These are phyloP conservation scores for Drosophila ochracea DNA, from an alignment of 2,888 invertebrate species.

Conservation along the genomic window DNA sequence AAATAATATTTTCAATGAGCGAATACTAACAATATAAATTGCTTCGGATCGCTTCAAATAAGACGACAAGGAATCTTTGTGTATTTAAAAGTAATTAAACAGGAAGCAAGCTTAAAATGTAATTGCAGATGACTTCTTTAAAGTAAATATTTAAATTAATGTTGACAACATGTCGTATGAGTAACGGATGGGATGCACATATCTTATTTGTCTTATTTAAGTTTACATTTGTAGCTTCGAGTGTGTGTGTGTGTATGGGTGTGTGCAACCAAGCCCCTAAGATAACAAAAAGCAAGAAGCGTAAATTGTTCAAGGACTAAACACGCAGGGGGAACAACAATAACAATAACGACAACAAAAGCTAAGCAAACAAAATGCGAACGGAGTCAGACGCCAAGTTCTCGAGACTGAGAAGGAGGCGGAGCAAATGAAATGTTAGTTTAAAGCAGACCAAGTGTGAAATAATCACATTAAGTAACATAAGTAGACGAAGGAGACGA, in stretches of 20 bases:
- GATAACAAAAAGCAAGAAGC: constrained; percentile 15
- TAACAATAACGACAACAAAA: constrained; percentile 40
- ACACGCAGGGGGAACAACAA: constrained; percentile 15
- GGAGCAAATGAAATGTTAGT: constrained; percentile 55
- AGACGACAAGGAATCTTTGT: background rate
- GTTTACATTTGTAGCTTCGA: background rate
- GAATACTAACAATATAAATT: background rate
- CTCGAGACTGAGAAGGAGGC: background rate
- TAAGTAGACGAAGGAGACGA: constrained; percentile 31
- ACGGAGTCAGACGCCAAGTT: constrained; percentile 5
- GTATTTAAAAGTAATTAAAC: background rate
- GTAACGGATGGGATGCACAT: background rate
- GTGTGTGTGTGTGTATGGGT: background rate
- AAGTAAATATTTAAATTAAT: background rate
- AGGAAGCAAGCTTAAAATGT: background rate
- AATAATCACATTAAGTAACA: constrained; percentile 76
- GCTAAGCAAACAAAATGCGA: constrained; percentile 49
- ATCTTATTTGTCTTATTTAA: background rate
- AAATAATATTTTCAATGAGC: too few species aligned
- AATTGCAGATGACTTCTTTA: background rate
- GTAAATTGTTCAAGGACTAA: constrained; percentile 24
- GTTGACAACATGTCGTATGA: background rate
- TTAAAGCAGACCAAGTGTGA: constrained; percentile 72
- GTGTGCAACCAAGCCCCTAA: constrained; percentile 3
- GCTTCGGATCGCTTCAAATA: background rate